Conservation (phyloP, 2,888 invertebrate genomes). For the Globia sparganii region DNA sequence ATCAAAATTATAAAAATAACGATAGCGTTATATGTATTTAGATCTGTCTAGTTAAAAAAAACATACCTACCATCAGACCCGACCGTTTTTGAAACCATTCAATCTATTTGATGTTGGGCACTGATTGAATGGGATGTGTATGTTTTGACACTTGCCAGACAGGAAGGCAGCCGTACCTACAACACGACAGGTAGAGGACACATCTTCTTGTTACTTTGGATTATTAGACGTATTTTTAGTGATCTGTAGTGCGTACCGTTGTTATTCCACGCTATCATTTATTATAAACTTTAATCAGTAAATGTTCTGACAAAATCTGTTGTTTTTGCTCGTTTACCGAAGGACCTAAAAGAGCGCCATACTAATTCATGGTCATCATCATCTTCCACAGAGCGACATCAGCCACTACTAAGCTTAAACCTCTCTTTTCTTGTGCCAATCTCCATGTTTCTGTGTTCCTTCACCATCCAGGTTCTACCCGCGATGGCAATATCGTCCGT, state of each 20-base stretch:
- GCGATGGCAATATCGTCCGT: background rate
- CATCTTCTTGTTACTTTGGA: background rate
- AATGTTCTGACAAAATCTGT: too few species aligned
- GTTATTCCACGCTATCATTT: background rate
- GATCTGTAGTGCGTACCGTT: background rate
- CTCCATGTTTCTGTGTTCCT: background rate
- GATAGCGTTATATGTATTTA: background rate
- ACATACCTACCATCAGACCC: background rate
- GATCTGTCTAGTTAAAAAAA: background rate
- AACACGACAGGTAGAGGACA: background rate
- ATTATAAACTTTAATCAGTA: too few species aligned
- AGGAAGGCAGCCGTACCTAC: background rate
- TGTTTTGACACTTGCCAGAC: conserved; percentile 11
- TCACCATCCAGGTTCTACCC: background rate
- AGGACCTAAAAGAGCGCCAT: too few species aligned
- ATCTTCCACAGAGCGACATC: background rate
- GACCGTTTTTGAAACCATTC: conserved; percentile 5
- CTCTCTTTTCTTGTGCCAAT: background rate
- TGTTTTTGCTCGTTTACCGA: too few species aligned
- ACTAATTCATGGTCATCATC: background rate
- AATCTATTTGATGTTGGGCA: conserved; percentile 9
- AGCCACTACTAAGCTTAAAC: background rate
- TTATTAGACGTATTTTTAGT: background rate
- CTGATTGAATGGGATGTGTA: conserved; percentile 3
- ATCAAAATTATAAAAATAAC: background rate